Evolutionary conservation across 92 coral and sea anemone genomes (phyloP), one percentile per base, ranked within the genome.

Genomic region (Actinernus sp.): DNA sequence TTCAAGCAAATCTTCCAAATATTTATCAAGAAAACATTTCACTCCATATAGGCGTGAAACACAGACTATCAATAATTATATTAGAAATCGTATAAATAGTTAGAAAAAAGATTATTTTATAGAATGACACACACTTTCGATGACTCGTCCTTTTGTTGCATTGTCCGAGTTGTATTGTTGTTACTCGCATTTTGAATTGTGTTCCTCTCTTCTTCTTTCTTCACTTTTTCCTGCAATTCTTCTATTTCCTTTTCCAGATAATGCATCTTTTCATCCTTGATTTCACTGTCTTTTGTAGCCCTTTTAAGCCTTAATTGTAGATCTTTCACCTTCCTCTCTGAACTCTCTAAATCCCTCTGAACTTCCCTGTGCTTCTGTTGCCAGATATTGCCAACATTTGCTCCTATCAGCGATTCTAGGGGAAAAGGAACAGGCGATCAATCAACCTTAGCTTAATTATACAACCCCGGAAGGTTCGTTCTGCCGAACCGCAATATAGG

Each of bases 261-360:
- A 1, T 66, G 40, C 25, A 95, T 91, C 44, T 73, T 80, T 71
- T 87, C 92, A 73, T 95, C 97, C 59, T 95, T 95, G 17, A 82
- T 59, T 44, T 91, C 93, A 64, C 93, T 92, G 62, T 95, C 99
- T 64, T 95, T 95, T 16, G 91, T 97, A 47, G 89, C 87, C 30
- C 99, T 85, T 43, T 95, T 95, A 55, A 95, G 53, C 34, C 99
- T 72, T 41, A 95, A 79, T 61, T 95, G 99, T 16, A 95, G 83
- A 31, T 95, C 99, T 58, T 95, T 95, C 41, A 95, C 91, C 59
- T 91, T 95, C 14, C 97, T 78, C 21, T 95, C 99, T 8, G 97
- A 97, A 3, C 83, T 49, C 19, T 95, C 99, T 43, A 95, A 73
- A 40, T 95, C 99, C 44, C 93, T 79, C 39, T 74, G 82, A 1